A percentile compares a stretch with the other conserved stretches of the same genome.
Conservation (phyloP, 2,888 invertebrate genomes). For the Mesochorus sp. region DNA sequence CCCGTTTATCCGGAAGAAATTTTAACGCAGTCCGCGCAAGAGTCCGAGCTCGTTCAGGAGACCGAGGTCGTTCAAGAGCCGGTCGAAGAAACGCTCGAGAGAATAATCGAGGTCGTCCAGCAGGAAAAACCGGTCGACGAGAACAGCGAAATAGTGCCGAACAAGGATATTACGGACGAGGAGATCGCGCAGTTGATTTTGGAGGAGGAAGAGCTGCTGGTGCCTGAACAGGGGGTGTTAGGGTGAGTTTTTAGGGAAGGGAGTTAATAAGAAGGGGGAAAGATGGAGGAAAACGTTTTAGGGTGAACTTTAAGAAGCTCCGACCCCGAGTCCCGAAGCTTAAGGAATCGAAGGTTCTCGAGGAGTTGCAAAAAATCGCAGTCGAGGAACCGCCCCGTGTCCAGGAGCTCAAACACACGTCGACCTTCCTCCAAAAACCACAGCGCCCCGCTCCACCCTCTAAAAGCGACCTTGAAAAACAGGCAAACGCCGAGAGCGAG, state of each 20-base stretch:
- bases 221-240: conserved; percentile 86
- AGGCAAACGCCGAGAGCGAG: conserved; percentile 66
- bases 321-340: conserved; percentile 86
- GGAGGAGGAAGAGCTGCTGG: conserved; percentile 87
- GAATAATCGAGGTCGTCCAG: conserved; percentile 59
- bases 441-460: conserved; percentile 86
- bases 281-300: conserved; percentile 69
- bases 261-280: neutral
- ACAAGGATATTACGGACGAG: conserved; percentile 85
- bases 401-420: conserved; percentile 80
- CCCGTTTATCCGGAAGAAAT: conserved; percentile 72
- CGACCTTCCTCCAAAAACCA: conserved; percentile 90
- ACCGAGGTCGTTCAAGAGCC: conserved; percentile 61
- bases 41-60: conserved; percentile 62
- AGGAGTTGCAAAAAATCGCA: conserved; percentile 80
- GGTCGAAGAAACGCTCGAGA: conserved; percentile 60
- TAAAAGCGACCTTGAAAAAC: conserved; percentile 64
- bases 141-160: conserved; percentile 76
- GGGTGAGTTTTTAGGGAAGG: conserved; percentile 82
- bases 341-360: conserved; percentile 87
- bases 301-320: conserved; percentile 88
- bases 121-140: conserved; percentile 74
- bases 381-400: conserved; percentile 72
- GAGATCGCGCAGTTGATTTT: conserved; percentile 87
- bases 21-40: conserved; percentile 60